A percentile compares a stretch with the other conserved stretches of the same genome.
These are phyloP conservation scores for Watsonalla cultraria DNA, from an alignment of 2,888 invertebrate species.

Conservation along the genomic window DNA sequence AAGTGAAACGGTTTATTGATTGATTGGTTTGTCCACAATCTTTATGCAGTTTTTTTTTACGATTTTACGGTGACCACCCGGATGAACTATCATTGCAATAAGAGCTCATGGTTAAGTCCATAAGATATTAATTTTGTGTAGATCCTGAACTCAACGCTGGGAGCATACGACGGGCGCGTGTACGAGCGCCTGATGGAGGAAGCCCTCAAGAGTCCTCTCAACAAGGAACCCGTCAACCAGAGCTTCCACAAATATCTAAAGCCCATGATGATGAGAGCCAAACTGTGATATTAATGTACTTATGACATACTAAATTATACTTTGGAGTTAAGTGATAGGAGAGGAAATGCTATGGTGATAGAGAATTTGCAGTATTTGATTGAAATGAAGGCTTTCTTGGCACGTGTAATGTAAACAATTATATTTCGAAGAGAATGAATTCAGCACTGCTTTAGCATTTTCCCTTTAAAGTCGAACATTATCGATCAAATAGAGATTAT, in stretches of 20 bases:
- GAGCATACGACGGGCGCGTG: constrained; percentile 90
- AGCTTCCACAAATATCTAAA: constrained; percentile 86
- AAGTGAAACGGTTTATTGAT: too few species aligned
- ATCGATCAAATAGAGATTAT: too few species aligned
- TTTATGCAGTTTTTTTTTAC: too few species aligned
- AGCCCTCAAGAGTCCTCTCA: constrained; percentile 89
- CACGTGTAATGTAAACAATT: too few species aligned
- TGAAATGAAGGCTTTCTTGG: too few species aligned
- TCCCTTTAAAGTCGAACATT: too few species aligned
- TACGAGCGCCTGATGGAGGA: constrained; percentile 88
- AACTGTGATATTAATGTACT: constrained; percentile 65
- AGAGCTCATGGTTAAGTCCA: too few species aligned
- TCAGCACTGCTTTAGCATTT: too few species aligned
- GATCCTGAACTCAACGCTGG: constrained; percentile 82
- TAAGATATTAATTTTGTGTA: constrained; percentile 14
- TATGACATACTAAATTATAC: background rate
- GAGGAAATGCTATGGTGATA: background rate
- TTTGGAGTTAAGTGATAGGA: background rate
- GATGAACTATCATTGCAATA: too few species aligned
- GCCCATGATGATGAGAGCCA: constrained; percentile 83
- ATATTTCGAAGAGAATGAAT: too few species aligned
- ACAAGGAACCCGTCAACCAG: constrained; percentile 86
- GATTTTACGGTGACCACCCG: too few species aligned
- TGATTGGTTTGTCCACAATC: too few species aligned
- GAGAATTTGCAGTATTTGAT: background rate